phyloP scores from a whole-genome alignment of 2,113 vertebrate species.

The Oxyruncus cristatus region DNA sequence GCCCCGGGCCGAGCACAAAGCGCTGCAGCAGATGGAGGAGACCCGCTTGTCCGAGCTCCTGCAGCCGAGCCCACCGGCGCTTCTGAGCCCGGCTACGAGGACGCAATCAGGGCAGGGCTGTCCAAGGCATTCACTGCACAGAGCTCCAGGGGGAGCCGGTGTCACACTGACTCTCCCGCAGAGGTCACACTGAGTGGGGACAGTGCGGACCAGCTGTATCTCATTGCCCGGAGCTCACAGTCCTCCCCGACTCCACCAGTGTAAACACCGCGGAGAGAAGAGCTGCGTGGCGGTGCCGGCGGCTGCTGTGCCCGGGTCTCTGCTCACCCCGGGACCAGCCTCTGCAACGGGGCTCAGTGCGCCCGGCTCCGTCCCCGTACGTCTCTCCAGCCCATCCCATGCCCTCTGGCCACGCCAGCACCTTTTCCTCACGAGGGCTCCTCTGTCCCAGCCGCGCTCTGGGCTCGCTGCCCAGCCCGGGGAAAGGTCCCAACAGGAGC shows the following conservation, averaged over 20 bases:
- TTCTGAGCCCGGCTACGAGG: background rate
- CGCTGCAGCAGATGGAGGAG: fast-evolving
- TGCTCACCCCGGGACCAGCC: fast-evolving
- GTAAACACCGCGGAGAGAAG: background rate
- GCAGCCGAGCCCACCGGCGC: background rate
- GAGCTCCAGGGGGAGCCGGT: background rate
- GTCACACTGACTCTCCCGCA: fast-evolving
- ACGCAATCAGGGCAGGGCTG: background rate
- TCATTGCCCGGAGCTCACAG: fast-evolving
- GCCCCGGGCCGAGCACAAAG: background rate
- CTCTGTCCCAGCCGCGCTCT: background rate
- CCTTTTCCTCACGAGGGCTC: background rate
- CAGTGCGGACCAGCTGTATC: fast-evolving
- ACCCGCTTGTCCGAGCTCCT: fast-evolving
- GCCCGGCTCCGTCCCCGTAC: fast-evolving
- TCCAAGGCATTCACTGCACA: fast-evolving
- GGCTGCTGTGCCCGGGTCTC: fast-evolving
- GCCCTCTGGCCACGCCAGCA: background rate
- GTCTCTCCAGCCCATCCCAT: background rate
- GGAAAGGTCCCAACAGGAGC: background rate
- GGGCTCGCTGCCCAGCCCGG: background rate
- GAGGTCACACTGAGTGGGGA: fast-evolving
- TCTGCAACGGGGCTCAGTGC: fast-evolving
- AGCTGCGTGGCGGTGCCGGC: fast-evolving
- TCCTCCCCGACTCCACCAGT: fast-evolving